Base-by-base conservation (phyloP, 2,888 invertebrate genomes). In the Micoletzkya japonica region DNA sequence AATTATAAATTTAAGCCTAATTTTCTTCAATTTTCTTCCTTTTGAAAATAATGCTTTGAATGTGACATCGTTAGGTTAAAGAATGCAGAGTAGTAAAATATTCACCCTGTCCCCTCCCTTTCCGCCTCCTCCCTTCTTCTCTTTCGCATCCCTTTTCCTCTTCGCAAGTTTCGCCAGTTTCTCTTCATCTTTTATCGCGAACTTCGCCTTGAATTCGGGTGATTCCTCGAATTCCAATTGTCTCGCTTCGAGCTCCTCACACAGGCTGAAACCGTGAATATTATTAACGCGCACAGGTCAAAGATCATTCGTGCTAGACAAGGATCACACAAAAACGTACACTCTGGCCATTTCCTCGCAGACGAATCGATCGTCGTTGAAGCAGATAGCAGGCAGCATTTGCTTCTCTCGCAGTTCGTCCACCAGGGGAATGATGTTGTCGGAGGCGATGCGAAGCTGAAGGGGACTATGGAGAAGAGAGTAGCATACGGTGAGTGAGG, bases 301-400 rank as follows among this genome's bases (percentile, higher is more conserved):
- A n/a, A n/a, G n/a, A n/a, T n/a, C n/a, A n/a, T n/a, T n/a, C n/a
- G n/a, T n/a, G n/a, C n/a, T n/a, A n/a, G n/a, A n/a, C n/a, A n/a
- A n/a, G n/a, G n/a, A n/a, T n/a, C n/a, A n/a, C n/a, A 44, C 14
- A 44, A 44, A 17, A 17, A 68, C 71, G 24, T 76, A 61, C 17
- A 66, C 66, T 6, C 26, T 60, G 2, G 84, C 83, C 59, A 84
- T 70, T 24, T 60, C 72, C 66, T 84, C 82, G 56, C 84, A 84
- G 2, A 83, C 73, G 32, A 77, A 76, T 60, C 84, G 81, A 71
- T 83, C 79, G 58, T 84, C 84, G 64, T 82, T 84, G 78, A 84
- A 84, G 63, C 84, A 84, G 50, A 84, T 78, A 1, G 82, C 82
- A 24, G 84, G 84, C 14, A 84, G 72, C 73, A 81, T 82, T 32